These are phyloP conservation scores for Chiloscyllium punctatum DNA, from an alignment of 2,797 vertebrate genomes.

Conservation along the genomic window DNA sequence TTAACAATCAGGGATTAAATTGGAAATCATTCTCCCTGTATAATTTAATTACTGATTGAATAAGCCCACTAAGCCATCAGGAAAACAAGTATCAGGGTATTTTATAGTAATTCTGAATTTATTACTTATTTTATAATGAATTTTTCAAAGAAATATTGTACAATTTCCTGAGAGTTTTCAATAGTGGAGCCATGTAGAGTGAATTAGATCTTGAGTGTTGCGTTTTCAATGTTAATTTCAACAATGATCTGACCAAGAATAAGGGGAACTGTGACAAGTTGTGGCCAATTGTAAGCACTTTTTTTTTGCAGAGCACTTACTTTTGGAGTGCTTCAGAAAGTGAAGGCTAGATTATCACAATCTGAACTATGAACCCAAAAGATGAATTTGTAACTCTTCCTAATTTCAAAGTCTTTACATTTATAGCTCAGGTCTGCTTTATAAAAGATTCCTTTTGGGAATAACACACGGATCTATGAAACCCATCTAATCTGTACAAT, in stretches of 20 bases:
- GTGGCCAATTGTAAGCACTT: not conserved
- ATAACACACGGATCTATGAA: not conserved
- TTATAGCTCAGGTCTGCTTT: not conserved
- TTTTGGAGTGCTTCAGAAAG: not conserved
- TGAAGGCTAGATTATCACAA: not conserved
- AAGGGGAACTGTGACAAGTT: constrained; percentile 24
- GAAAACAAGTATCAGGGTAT: not conserved
- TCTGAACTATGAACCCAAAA: not conserved
- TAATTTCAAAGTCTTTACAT: not conserved
- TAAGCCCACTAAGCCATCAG: not conserved
- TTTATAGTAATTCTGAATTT: not conserved
- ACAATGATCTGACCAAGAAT: not conserved
- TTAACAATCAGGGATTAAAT: not conserved
- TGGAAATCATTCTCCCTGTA: not conserved
- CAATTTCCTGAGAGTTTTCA: not conserved
- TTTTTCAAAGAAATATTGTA: not conserved
- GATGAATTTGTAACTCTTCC: not conserved
- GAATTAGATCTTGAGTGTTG: not conserved
- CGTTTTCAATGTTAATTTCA: constrained; percentile 15
- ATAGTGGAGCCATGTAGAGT: not conserved
- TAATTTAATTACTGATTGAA: not conserved
- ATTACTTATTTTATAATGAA: not conserved
- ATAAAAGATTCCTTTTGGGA: not conserved
- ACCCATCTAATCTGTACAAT: not conserved
- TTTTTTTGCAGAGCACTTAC: not conserved